phyloP scores from a whole-genome alignment of 2,888 invertebrate genomes.

The Apodemia hepburni region DNA sequence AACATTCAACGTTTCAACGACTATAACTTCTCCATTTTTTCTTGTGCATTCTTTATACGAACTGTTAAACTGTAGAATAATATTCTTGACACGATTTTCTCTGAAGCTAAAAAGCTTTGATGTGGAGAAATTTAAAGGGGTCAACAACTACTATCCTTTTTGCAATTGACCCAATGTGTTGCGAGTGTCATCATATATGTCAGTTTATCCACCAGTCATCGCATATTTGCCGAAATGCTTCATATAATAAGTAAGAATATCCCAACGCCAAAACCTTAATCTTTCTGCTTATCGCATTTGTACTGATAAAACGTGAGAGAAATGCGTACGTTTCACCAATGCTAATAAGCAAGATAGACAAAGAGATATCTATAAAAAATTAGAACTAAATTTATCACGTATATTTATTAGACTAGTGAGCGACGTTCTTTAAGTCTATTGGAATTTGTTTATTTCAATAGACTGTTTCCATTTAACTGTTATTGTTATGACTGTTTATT shows the following conservation, averaged over 20 bases:
- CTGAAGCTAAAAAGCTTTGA: not conserved
- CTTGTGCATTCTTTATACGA: not conserved
- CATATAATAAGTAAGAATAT: not conserved
- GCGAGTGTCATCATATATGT: not conserved
- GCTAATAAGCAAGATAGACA: too few relatives aligned
- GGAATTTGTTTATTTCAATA: too few relatives aligned
- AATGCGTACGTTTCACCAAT: too few relatives aligned
- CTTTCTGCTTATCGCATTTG: too few relatives aligned
- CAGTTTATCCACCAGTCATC: not conserved
- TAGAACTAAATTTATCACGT: too few relatives aligned
- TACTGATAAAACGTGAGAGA: too few relatives aligned
- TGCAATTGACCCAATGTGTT: not conserved
- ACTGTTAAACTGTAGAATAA: not conserved
- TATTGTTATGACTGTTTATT: too few relatives aligned
- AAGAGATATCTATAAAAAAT: too few relatives aligned
- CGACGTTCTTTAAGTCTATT: too few relatives aligned
- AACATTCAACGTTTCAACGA: not conserved
- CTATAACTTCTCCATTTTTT: not conserved
- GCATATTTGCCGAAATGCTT: not conserved
- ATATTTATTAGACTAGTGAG: too few relatives aligned
- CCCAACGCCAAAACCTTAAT: too few relatives aligned
- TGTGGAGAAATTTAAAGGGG: not conserved
- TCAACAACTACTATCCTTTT: not conserved
- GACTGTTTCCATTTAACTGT: too few relatives aligned
- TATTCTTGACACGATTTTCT: conserved; percentile 2